Evolutionary conservation across 2,888 invertebrate genomes (phyloP), one percentile per base, ranked within the genome.

Genomic region (Sinopyrophorus schimmeli): DNA sequence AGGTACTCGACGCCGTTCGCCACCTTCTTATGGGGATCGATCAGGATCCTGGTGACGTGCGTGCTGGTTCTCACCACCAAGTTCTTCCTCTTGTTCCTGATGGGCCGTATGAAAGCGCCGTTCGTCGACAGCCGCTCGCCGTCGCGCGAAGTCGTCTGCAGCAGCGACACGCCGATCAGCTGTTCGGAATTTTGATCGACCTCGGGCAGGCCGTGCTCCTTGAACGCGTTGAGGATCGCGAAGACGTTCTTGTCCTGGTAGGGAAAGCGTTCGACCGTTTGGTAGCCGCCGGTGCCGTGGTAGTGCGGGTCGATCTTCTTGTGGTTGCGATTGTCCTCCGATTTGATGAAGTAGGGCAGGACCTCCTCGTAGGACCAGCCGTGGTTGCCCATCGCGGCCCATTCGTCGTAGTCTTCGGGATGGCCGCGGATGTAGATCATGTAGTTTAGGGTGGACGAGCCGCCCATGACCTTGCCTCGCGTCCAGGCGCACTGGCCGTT

Each of bases 301-400:
- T 80, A 81, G 17, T 73, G 62, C 2, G 74, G 75, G 55, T 83
- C 75, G 15, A 77, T 71, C 5, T 76, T 67, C 5, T 72, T 66
- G 60, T 79, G 80, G 48, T 83, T 79, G 64, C 75, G 73, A 58
- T 83, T 84, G 56, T 83, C 76, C 71, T 84, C 84, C 0, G 83
- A 76, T 70, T 83, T 84, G 41, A 78, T 80, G 67, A 84, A 89
- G 65, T 87, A 89, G 0, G 85, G 85, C 9, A 88, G 72, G 0
- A 84, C 82, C 55, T 83, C 80, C 30, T 72, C 65, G 62, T 78
- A 84, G 40, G 78, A 79, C 84, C 84, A 84, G 3, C 83, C 84
- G 37, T 73, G 71, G 59, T 83, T 83, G 1, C 81, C 85, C 24
- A 77, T 65, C 16, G 75, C 74, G 6, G 78, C 81, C 86, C 86